Base-by-base conservation (phyloP, 2,797 vertebrate genomes). In the Darevskia nairensis region DNA sequence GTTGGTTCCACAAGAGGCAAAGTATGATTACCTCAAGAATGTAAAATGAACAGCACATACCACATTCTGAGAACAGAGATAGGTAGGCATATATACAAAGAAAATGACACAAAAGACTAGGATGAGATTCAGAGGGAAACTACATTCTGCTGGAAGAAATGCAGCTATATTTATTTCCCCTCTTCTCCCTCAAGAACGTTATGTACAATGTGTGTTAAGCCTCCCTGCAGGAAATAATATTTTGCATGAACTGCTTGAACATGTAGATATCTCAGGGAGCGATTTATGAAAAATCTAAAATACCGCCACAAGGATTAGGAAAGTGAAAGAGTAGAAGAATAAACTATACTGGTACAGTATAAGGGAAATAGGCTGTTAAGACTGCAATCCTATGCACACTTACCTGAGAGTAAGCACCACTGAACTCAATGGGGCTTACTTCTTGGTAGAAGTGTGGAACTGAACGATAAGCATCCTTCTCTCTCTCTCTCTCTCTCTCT, bases 81-180 rank as follows among this genome's bases (percentile, higher is more conserved):
- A 95, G 90, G 90, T 93, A 89, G 91, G 90, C 90, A 89, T 90
- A 86, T 85, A 92, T 90, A 89, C 76, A 46, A n/a, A 89, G 89
- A 88, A 0, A 35, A 41, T 64, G 61, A 87, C 92, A 89, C 90
- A 86, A 93, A 90, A 84, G 90, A 93, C 93, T 88, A 92, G 69
- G 35, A 71, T 88, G 90, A 91, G 89, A 90, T 78, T 93, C 86
- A 17, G 0, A 32, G 68, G 87, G 75, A 89, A 93, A 92, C 86
- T 94, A 44, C 91, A 89, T 27, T 76, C 90, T 81, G 80, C 35
- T 0, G 1, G 87, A 86, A 93, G 79, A 86, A 86, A 80, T 0
- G 0, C 78, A 46, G 93, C 91, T 88, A 91, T 86, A 91, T 75
- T 74, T 88, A 92, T 66, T 27, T 94, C 93, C 90, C 87, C 89